Evolutionary conservation across 2,888 invertebrate species (phyloP).

Genomic region (Drosophila ustulata): DNA sequence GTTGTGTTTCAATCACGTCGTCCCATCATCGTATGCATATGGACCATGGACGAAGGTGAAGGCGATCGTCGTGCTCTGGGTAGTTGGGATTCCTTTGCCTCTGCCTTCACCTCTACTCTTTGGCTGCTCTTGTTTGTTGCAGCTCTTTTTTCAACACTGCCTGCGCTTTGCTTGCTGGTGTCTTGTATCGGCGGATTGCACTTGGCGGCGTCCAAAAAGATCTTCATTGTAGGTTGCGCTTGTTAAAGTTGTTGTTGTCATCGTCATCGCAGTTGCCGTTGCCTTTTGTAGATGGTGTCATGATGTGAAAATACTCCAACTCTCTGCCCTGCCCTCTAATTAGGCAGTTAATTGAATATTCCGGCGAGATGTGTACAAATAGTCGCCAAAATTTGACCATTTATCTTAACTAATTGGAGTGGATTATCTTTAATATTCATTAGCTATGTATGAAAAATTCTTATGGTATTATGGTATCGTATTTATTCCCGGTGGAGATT

Average conservation of each 20-base stretch:
- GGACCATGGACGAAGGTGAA: constrained; percentile 44
- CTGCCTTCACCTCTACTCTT: constrained; percentile 20
- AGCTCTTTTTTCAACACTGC: constrained; percentile 39
- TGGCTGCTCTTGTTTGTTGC: constrained; percentile 6
- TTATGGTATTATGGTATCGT: no score
- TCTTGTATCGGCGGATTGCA: constrained; percentile 38
- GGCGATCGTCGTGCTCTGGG: constrained; percentile 41
- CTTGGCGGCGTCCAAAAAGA: constrained; percentile 43
- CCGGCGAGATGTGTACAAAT: constrained; percentile 11
- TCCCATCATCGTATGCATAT: constrained; percentile 61
- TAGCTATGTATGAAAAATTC: no score
- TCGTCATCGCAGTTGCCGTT: constrained; percentile 18
- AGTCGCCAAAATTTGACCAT: background rate
- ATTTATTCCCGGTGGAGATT: no score
- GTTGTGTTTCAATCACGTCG: constrained; percentile 81
- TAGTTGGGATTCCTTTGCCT: constrained; percentile 29
- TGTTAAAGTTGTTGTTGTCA: constrained; percentile 10
- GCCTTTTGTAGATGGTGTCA: constrained; percentile 65
- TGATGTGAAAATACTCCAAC: constrained; percentile 51
- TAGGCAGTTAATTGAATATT: constrained; percentile 42
- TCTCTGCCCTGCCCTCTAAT: constrained; percentile 10
- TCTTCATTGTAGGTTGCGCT: constrained; percentile 46
- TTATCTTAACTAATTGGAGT: constrained; percentile 5
- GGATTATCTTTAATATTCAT: background rate
- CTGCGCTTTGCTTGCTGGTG: constrained; percentile 21